Evolutionary conservation across 2,888 invertebrate species (phyloP).

Genomic region (Pandemis cinnamomeana): DNA sequence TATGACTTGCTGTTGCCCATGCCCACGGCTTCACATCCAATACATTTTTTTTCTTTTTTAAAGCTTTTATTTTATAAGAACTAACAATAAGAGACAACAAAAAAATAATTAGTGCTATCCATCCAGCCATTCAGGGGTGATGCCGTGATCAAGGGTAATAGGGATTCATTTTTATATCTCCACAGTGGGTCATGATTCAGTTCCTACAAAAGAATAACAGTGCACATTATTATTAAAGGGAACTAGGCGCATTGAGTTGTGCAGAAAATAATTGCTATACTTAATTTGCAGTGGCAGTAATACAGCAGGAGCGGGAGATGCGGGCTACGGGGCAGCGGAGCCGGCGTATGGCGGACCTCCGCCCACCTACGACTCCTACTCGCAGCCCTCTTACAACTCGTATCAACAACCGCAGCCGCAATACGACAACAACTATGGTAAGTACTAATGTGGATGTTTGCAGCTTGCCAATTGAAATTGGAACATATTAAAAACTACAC

Average conservation of each 20-base stretch:
- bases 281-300: constrained; percentile 49
- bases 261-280: not conserved
- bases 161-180: no score
- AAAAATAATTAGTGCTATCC: no score
- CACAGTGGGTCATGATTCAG: no score
- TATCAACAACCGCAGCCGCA: constrained; percentile 73
- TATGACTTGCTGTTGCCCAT: not conserved
- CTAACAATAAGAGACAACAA: no score
- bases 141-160: no score
- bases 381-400: constrained; percentile 71
- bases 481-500: not conserved
- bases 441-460: constrained; percentile 51
- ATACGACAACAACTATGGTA: constrained; percentile 75
- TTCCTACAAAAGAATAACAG: no score
- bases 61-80: no score
- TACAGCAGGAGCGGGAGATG: constrained; percentile 72
- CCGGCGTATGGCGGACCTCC: constrained; percentile 67
- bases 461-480: not conserved
- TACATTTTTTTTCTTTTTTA: no score
- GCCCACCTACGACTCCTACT: constrained; percentile 70
- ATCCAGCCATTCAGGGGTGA: no score
- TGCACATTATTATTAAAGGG: no score
- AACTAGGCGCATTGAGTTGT: not conserved
- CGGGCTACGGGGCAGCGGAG: constrained; percentile 73
- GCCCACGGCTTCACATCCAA: no score